These are phyloP conservation scores for Mellilla xanthometata DNA, from an alignment of 2,888 invertebrate genomes.

Conservation along the genomic window DNA sequence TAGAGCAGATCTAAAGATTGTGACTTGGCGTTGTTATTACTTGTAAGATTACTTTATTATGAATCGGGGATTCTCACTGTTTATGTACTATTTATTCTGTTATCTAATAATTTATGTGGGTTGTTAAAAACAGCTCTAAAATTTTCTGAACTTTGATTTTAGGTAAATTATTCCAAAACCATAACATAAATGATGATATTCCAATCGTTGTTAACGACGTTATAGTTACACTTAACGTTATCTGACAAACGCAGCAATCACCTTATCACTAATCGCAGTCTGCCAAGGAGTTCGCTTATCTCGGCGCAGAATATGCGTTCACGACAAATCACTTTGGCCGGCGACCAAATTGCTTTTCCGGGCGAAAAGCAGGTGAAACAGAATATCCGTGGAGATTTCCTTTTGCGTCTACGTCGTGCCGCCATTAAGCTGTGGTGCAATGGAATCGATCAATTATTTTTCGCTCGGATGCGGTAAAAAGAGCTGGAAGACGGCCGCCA, in stretches of 20 bases:
- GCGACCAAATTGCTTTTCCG: conserved; percentile 34
- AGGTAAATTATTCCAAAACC: no score
- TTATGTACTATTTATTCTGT: no score
- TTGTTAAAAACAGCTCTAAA: no score
- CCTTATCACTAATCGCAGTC: conserved; percentile 4
- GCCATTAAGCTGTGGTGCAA: conserved; percentile 56
- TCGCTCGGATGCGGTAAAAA: conserved; percentile 67
- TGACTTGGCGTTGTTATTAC: not conserved
- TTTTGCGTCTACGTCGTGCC: conserved; percentile 58
- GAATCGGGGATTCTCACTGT: no score
- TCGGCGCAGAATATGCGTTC: conserved; percentile 16
- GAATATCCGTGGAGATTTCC: conserved; percentile 18
- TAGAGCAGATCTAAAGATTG: not conserved
- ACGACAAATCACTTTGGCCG: conserved; percentile 33
- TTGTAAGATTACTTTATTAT: no score
- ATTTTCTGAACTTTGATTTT: no score
- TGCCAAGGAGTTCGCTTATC: conserved; percentile 18
- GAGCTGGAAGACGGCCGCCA: conserved; percentile 59
- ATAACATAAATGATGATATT: no score
- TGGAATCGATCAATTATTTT: conserved; percentile 78
- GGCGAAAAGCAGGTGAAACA: conserved; percentile 23
- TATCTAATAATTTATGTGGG: no score
- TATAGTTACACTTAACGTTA: no score
- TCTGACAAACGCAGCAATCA: not conserved
- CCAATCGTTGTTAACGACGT: no score